Base-by-base conservation (phyloP, 1,140 invertebrate species). In the Galleria mellonella region DNA sequence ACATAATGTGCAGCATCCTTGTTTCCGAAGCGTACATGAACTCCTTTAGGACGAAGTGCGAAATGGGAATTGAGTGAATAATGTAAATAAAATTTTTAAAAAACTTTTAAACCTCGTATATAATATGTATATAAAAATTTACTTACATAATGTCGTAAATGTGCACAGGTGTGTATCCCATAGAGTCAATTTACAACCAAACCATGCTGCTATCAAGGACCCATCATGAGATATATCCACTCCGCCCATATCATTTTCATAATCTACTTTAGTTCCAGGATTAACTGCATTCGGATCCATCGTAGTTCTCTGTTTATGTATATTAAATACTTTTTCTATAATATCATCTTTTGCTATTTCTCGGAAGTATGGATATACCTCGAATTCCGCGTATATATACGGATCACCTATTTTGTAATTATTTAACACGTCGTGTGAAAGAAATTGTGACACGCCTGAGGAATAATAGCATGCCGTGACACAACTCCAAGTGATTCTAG, bases 121-220 rank as follows among this genome's bases (percentile, higher is more conserved):
- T n/a, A n/a, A n/a, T n/a, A n/a, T n/a, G n/a, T n/a, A n/a, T n/a
- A n/a, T n/a, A n/a, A n/a, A n/a, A n/a, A n/a, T n/a, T n/a, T n/a
- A n/a, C n/a, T n/a, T n/a, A n/a, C n/a, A n/a, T n/a, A n/a, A n/a
- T n/a, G n/a, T n/a, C n/a, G n/a, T n/a, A n/a, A n/a, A n/a, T n/a
- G 58, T 78, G 38, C 83, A 86, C 29, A 73, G 33, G 32, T 78
- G 64, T 0, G 76, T 69, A 40, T 87, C 84, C 84, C 84, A 87
- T 10, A 87, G 47, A 0, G 82, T 83, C 17, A 87, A 45, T 35
- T 86, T 83, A 11, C 62, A 62, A 8, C 83, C 86, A 37, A 83
- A 84, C 86, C 86, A 87, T n/a, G 78, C 82, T 0, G 86, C 86
- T 12, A 85, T 83, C 13, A 86, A 55, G 0, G 86, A 87, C 0